A percentile compares a stretch with the other conserved stretches of the same genome.
phyloP scores from a whole-genome alignment of 2,113 vertebrate species.

The Gasterosteus aculeatus region DNA sequence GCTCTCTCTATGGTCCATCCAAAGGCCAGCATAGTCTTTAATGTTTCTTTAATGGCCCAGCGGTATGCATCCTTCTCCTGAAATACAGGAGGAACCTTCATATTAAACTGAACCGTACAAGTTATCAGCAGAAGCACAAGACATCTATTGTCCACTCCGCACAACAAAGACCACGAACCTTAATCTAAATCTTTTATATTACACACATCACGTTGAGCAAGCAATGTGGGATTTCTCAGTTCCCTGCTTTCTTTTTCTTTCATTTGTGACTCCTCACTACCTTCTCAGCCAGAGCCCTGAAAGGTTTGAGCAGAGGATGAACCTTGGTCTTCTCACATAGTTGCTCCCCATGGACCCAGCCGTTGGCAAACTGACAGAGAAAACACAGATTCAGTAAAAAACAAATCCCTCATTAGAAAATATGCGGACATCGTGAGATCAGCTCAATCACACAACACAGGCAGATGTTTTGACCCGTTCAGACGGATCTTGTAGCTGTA shows the following conservation, averaged over 20 bases:
- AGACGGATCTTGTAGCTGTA: background rate
- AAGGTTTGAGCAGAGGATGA: constrained; percentile 95
- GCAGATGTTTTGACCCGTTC: constrained; percentile 21
- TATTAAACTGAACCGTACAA: background rate
- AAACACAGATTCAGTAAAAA: constrained; percentile 22
- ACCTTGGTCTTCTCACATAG: constrained; percentile 91
- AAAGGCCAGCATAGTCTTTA: constrained; percentile 94
- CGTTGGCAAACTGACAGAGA: constrained; percentile 88
- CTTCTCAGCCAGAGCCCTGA: constrained; percentile 93
- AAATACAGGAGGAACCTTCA: background rate
- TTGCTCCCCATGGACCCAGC: constrained; percentile 95
- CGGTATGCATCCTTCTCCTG: constrained; percentile 97
- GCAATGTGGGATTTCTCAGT: constrained; percentile 33
- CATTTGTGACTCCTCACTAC: constrained; percentile 71
- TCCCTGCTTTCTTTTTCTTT: constrained; percentile 22
- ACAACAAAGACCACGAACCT: constrained; percentile 6
- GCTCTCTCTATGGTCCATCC: constrained; percentile 93
- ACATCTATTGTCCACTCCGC: background rate
- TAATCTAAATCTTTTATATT: constrained; percentile 44
- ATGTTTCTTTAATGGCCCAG: constrained; percentile 92
- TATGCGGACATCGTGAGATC: constrained; percentile 8
- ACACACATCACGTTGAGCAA: constrained; percentile 33
- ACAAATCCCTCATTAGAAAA: constrained; percentile 6
- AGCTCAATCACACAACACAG: background rate
- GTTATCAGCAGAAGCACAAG: constrained; percentile 18